Conservation (phyloP, 2,797 vertebrate species). For the Tympanoctomys barrerae region DNA sequence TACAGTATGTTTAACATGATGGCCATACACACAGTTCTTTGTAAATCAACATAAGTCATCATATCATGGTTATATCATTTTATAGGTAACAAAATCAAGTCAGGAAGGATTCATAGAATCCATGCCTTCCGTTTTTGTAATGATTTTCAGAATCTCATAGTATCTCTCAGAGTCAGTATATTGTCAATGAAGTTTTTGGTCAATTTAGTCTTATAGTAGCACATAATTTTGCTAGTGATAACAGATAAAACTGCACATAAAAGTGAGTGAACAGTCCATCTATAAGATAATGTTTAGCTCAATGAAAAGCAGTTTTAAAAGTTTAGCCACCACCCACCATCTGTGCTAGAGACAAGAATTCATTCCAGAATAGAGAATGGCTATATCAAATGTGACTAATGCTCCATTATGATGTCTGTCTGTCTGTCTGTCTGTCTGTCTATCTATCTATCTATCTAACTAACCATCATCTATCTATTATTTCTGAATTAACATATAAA, state of each 20-base stretch:
- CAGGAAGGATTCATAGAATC: not conserved
- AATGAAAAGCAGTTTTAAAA: not conserved
- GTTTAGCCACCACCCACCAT: not conserved
- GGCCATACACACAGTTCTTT: not conserved
- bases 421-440: too few relatives aligned
- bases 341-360: not conserved
- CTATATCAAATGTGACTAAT: not conserved
- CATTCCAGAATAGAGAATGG: not conserved
- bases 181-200: not conserved
- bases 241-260: not conserved
- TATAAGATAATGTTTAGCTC: not conserved
- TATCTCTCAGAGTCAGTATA: not conserved
- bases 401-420: not conserved
- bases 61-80: not conserved
- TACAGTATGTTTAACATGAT: not conserved
- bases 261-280: not conserved
- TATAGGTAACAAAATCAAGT: slow-evolving; percentile 16
- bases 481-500: not conserved
- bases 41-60: not conserved
- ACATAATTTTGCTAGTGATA: not conserved
- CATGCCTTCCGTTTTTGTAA: not conserved
- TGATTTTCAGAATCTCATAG: not conserved
- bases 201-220: not conserved
- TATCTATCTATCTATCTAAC: too few relatives aligned
- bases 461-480: not conserved